Evolutionary conservation across 1,140 invertebrate genomes (phyloP).

Genomic region (Diplogasteroides magnus): DNA sequence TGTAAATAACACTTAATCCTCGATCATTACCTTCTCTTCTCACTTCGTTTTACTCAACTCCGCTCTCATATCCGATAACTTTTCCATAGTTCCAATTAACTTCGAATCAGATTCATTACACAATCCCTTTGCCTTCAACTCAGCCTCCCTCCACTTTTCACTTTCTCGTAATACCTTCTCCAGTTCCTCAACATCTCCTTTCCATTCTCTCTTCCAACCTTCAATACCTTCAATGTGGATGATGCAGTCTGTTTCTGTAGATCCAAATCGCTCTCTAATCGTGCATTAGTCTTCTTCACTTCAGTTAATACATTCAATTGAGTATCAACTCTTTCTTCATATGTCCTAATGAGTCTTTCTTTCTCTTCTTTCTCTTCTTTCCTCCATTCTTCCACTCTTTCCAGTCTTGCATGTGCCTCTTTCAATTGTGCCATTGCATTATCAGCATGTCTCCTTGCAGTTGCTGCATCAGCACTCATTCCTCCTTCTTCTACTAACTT

Average conservation of each 20-base stretch:
- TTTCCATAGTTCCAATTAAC: background rate
- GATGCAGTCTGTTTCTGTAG: background rate
- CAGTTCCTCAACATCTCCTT: too few relatives aligned
- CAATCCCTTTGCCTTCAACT: background rate
- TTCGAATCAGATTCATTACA: background rate
- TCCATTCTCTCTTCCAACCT: background rate
- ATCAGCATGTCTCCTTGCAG: background rate
- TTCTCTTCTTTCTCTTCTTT: background rate
- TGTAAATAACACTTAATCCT: background rate
- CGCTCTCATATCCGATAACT: background rate
- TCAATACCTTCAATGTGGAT: background rate
- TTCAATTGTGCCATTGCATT: background rate
- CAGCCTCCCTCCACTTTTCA: background rate
- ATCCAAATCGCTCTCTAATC: background rate
- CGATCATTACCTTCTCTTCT: background rate
- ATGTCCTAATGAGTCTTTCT: background rate
- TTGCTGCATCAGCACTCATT: background rate
- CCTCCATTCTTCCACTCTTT: background rate
- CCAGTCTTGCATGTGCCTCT: background rate
- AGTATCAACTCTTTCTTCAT: background rate
- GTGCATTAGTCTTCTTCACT: background rate
- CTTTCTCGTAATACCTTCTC: too few relatives aligned
- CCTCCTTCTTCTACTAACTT: background rate
- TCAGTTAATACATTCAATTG: background rate
- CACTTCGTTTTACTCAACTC: too few relatives aligned